Evolutionary conservation across 1,140 invertebrate species (phyloP).

Genomic region (Glossosoma conforme): DNA sequence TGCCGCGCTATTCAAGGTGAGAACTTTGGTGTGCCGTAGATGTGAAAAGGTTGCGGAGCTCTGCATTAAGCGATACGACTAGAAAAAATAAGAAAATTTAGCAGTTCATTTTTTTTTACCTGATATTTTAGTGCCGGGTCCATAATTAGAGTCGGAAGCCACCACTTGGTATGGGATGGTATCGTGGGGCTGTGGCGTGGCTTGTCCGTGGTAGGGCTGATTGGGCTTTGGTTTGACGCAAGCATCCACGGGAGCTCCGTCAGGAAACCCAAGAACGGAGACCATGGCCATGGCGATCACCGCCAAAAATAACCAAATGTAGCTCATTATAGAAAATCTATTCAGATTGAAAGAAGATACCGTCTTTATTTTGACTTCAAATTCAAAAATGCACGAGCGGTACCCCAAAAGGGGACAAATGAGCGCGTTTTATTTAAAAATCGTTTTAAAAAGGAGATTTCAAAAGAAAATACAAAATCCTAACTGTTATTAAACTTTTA

Average conservation of each 20-base stretch:
- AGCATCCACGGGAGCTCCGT: slow-evolving; percentile 70
- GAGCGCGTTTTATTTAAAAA: too few relatives aligned
- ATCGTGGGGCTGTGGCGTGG: slow-evolving; percentile 55
- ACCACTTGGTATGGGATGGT: slow-evolving; percentile 61
- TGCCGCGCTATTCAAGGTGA: too few relatives aligned
- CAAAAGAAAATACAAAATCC: too few relatives aligned
- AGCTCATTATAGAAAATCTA: too few relatives aligned
- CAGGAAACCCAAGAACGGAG: slow-evolving; percentile 54
- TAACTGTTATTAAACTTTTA: too few relatives aligned
- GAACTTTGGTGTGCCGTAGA: too few relatives aligned
- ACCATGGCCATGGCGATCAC: neutral
- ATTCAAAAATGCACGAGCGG: neutral
- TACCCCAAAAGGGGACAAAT: neutral
- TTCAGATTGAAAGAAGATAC: too few relatives aligned
- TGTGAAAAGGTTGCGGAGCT: too few relatives aligned
- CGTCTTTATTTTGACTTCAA: neutral
- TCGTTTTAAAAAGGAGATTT: too few relatives aligned
- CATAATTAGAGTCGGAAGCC: slow-evolving; percentile 56
- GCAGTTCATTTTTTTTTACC: too few relatives aligned
- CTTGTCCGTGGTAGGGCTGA: slow-evolving; percentile 68
- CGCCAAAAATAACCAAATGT: slow-evolving; percentile 5
- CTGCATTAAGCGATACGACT: too few relatives aligned
- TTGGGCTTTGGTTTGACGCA: slow-evolving; percentile 68
- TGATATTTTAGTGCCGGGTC: slow-evolving; percentile 60
- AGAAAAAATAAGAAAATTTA: slow-evolving; percentile 1